Conservation (phyloP, 2,888 invertebrate genomes). For the Halocaridina rubra region DNA sequence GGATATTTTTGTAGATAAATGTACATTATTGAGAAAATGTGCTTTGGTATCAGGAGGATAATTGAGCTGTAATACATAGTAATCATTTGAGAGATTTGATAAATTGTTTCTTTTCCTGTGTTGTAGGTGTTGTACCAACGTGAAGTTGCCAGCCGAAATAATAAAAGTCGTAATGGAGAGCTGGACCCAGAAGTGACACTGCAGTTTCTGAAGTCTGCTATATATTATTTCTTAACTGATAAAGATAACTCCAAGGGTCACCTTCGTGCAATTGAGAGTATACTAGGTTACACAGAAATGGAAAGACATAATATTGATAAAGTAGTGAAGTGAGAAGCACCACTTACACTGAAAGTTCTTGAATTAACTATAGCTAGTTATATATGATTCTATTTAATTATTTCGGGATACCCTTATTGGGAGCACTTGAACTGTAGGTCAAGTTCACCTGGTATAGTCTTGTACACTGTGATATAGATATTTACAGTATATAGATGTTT, state of each 20-base stretch:
- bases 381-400: no score
- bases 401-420: no score
- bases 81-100: no score
- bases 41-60: not conserved
- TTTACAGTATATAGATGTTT: no score
- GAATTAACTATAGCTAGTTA: no score
- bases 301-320: slow-evolving; percentile 82
- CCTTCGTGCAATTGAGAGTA: slow-evolving; percentile 89
- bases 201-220: slow-evolving; percentile 91
- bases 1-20: no score
- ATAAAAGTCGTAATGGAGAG: slow-evolving; percentile 40
- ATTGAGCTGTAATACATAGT: no score
- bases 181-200: slow-evolving; percentile 89
- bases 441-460: no score
- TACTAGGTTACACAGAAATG: slow-evolving; percentile 85
- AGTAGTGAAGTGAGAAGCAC: slow-evolving; percentile 29
- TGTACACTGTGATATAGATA: no score
- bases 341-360: no score
- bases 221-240: slow-evolving; percentile 92
- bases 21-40: not conserved
- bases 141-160: slow-evolving; percentile 35
- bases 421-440: no score
- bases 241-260: slow-evolving; percentile 90
- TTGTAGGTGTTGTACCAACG: slow-evolving; percentile 46
- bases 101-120: not conserved